These are phyloP conservation scores for Corvus cornix DNA, from an alignment of 2,113 vertebrate genomes.

Conservation along the genomic window DNA sequence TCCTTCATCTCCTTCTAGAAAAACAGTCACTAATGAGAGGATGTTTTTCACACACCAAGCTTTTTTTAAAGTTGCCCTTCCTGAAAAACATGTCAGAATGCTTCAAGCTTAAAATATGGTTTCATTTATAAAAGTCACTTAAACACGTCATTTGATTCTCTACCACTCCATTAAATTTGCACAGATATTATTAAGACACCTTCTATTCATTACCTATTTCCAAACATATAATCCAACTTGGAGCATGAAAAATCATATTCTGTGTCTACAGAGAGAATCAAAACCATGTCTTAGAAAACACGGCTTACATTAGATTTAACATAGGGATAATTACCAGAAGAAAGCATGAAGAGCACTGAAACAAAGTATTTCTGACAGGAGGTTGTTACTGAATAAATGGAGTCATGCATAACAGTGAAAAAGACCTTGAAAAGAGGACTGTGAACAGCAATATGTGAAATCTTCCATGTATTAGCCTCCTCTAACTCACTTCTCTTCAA, in stretches of 20 bases:
- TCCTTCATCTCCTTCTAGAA: not conserved
- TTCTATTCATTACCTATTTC: not conserved
- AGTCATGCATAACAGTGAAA: not conserved
- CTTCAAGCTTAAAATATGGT: not conserved
- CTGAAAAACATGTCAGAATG: not conserved
- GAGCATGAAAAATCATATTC: not conserved
- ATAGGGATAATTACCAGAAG: not conserved
- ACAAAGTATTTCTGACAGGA: not conserved
- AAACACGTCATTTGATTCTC: not conserved
- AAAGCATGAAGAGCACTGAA: not conserved
- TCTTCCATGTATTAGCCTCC: not conserved
- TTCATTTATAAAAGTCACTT: not conserved
- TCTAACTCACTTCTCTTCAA: not conserved
- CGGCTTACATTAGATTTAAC: not conserved
- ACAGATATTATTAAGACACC: not conserved
- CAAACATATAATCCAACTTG: not conserved
- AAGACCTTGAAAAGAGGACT: not conserved
- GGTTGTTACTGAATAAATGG: not conserved
- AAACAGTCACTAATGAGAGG: not conserved
- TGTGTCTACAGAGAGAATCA: not conserved
- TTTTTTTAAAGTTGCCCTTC: not conserved
- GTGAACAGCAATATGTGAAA: not conserved
- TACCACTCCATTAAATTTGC: not conserved
- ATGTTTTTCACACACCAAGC: not conserved
- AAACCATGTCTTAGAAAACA: fast-evolving